Percentiles rank a stretch among this genome's conserved stretches.
Evolutionary conservation across 2,113 vertebrate genomes (phyloP).

Genomic region (Procavia capensis): DNA sequence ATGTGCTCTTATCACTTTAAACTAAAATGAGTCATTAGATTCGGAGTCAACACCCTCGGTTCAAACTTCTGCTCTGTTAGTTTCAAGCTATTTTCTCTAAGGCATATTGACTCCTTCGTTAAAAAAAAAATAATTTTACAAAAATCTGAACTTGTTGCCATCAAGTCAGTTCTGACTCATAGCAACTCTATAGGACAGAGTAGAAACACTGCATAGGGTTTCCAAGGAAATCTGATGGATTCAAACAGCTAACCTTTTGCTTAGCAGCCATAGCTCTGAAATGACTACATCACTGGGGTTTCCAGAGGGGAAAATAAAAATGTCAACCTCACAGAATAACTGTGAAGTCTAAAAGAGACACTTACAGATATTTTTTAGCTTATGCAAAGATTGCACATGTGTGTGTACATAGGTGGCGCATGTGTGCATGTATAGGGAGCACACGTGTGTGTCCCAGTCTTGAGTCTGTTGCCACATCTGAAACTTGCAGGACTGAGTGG

Average conservation of each 20-base stretch:
- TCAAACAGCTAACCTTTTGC: too few relatives aligned
- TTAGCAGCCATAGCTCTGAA: too few relatives aligned
- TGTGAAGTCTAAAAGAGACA: not conserved
- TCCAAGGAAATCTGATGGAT: too few relatives aligned
- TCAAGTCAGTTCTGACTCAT: too few relatives aligned
- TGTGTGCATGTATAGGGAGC: not conserved
- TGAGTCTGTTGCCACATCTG: not conserved
- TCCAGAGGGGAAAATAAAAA: not conserved
- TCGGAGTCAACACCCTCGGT: not conserved
- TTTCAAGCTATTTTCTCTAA: conserved; percentile 5
- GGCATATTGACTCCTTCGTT: not conserved
- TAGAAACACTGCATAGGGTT: too few relatives aligned
- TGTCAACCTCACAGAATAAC: not conserved
- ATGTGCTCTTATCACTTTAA: not conserved
- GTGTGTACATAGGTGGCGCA: not conserved
- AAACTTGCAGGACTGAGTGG: not conserved
- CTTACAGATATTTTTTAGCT: not conserved
- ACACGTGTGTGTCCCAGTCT: not conserved
- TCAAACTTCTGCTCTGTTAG: not conserved
- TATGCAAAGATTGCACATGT: not conserved
- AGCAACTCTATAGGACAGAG: too few relatives aligned
- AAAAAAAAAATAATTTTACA: too few relatives aligned
- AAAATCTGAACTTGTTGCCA: too few relatives aligned
- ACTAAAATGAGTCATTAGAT: not conserved
- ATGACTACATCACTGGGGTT: too few relatives aligned